Base-by-base conservation (phyloP, 2,113 vertebrate species). In the Felis chaus region DNA sequence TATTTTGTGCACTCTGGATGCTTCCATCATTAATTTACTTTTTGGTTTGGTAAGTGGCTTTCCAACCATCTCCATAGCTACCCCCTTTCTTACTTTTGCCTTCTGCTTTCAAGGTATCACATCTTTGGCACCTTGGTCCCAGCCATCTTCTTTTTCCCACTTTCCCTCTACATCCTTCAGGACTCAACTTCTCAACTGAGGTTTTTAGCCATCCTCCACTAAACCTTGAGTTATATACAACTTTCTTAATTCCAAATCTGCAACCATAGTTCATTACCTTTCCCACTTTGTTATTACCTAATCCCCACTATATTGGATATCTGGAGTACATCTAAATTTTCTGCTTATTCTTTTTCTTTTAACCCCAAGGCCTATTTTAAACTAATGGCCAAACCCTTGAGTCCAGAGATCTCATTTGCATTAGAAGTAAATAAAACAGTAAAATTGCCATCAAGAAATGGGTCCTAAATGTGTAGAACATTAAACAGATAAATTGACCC, bases 401-500 rank as follows among this genome's bases (percentile, higher is more conserved):
- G 23, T 88, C 13, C 21, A 74, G 55, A 87, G 27, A 61, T 65
- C 7, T 78, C 61, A 91, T 93, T 66, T 94, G 27, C 27, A 82
- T 90, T 9, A 74, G 31, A 92, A 93, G 39, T 84, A 90, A 78
- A 85, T 78, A 92, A 89, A 92, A 39, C 33, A 85, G 27, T 82
- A 83, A 89, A 95, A 55, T 21, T n/a, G 0, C 5, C 69, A 39
- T 66, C 15, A 80, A 13, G 53, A 86, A 96, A 66, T 90, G 29
- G 9, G 5, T 57, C 39, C 39, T 66, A 55, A 73, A 87, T 91
- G 21, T 89, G 7, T 82, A 73, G 27, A 69, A 92, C 15, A 31
- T 85, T 92, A 96, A 80, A 86, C 3, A 93, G 66, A 86, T 78
- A 94, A 79, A 87, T 66, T 66, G 63, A 93, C 9, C 11, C 25